Evolutionary conservation across 2,797 vertebrate species (phyloP).

Genomic region (Gymnopithys bicolor): DNA sequence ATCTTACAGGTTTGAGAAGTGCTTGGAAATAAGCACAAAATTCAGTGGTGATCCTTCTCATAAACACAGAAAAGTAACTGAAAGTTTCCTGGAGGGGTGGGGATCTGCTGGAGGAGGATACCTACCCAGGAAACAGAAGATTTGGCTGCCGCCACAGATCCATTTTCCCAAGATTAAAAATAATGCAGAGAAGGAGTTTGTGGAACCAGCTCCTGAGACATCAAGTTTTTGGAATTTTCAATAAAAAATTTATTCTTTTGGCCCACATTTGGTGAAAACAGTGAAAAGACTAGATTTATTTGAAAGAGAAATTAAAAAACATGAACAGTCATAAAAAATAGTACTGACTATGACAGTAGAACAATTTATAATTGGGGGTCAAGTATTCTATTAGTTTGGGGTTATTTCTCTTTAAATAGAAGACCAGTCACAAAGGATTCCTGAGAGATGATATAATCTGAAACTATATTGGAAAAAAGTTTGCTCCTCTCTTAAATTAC

Average conservation of each 20-base stretch:
- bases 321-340: constrained; percentile 50
- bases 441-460: constrained; percentile 71
- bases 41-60: neutral
- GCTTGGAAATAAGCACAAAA: neutral
- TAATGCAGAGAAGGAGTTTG: constrained; percentile 10
- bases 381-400: constrained; percentile 66
- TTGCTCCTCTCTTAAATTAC: constrained; percentile 70
- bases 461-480: constrained; percentile 67
- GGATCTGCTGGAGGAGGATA: neutral
- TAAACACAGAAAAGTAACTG: neutral
- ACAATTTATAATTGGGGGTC: constrained; percentile 71
- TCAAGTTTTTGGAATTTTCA: constrained; percentile 59
- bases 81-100: neutral
- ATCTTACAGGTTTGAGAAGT: neutral
- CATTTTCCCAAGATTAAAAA: constrained; percentile 52
- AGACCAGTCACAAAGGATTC: constrained; percentile 69
- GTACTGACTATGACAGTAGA: constrained; percentile 53
- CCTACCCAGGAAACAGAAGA: neutral
- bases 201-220: constrained; percentile 46
- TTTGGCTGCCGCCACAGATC: neutral
- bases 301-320: constrained; percentile 63
- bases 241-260: constrained; percentile 47
- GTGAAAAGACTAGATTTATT: constrained; percentile 63
- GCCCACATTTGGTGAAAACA: constrained; percentile 50
- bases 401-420: constrained; percentile 68